Conservation (phyloP, 2,888 invertebrate species). For the Xanthostigma xanthostigma region DNA sequence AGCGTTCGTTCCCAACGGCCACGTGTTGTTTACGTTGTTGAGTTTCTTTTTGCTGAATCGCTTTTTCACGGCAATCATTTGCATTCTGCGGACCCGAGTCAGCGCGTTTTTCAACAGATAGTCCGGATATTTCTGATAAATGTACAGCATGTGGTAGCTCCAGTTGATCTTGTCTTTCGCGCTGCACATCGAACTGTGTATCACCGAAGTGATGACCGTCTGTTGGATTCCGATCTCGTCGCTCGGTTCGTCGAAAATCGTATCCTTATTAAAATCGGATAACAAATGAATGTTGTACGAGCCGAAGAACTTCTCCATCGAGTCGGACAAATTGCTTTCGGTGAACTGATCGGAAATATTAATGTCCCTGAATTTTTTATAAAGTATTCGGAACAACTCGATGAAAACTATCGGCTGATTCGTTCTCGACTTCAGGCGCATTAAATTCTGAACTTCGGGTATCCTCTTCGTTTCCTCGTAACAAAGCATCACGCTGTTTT, state of each 20-base stretch:
- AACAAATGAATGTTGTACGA: conserved; percentile 21
- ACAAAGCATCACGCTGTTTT: conserved; percentile 41
- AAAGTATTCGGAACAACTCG: conserved; percentile 18
- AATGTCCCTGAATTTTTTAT: not conserved
- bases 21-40: not conserved
- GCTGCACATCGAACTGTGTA: conserved; percentile 50
- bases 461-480: conserved; percentile 45
- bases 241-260: conserved; percentile 23
- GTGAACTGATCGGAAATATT: not conserved
- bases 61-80: conserved; percentile 40
- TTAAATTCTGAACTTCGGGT: conserved; percentile 32
- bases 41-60: conserved; percentile 19
- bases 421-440: not conserved
- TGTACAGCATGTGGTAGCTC: conserved; percentile 49
- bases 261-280: conserved; percentile 15
- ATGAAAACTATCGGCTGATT: conserved; percentile 17
- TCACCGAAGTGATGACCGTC: conserved; percentile 39
- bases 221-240: conserved; percentile 34
- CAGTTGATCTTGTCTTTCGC: conserved; percentile 44
- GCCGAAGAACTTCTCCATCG: not conserved
- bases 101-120: conserved; percentile 42
- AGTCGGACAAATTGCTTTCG: not conserved
- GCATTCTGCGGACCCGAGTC: conserved; percentile 38
- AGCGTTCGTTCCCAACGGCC: conserved; percentile 17
- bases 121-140: conserved; percentile 60